Conservation (phyloP, 92 coral and sea anemone genomes). For the Anthopleura xanthogrammica region DNA sequence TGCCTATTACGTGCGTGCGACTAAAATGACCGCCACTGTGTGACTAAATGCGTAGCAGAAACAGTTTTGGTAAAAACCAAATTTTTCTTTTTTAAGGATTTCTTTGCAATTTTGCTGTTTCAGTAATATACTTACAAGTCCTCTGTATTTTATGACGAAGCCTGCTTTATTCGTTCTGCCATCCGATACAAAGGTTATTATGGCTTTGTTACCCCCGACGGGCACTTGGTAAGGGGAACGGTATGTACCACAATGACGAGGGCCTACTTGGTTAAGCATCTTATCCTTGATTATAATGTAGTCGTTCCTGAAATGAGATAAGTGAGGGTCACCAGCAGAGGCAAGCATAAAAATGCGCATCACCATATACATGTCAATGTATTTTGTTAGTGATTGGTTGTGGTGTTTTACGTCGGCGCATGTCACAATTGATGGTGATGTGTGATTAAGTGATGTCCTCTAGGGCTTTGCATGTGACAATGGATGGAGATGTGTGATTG, state of each 20-base stretch:
- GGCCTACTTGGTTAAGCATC: slow-evolving; percentile 21
- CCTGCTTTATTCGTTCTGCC: slow-evolving; percentile 6
- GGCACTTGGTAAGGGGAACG: slow-evolving; percentile 9
- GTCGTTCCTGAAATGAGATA: slow-evolving; percentile 3
- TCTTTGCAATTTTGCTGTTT: no score
- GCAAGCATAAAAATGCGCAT: background rate
- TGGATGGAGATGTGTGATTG: no score
- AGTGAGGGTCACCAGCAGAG: no score
- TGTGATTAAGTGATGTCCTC: no score
- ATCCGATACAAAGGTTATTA: slow-evolving; percentile 19
- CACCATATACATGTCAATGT: background rate
- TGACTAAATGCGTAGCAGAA: no score
- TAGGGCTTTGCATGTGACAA: background rate
- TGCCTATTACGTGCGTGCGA: no score
- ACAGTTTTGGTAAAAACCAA: no score
- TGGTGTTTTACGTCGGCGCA: background rate
- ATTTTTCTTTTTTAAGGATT: no score
- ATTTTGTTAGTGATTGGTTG: background rate
- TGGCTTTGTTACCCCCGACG: slow-evolving; percentile 20
- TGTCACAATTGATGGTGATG: background rate
- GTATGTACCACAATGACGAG: slow-evolving; percentile 24
- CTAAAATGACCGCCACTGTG: no score
- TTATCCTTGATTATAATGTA: slow-evolving; percentile 22
- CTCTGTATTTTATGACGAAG: slow-evolving; percentile 8
- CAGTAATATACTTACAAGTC: background rate